Percentiles rank a stretch among this genome's conserved stretches.
These are phyloP conservation scores for Prenolepis imparis DNA, from an alignment of 2,888 invertebrate species.

Conservation along the genomic window DNA sequence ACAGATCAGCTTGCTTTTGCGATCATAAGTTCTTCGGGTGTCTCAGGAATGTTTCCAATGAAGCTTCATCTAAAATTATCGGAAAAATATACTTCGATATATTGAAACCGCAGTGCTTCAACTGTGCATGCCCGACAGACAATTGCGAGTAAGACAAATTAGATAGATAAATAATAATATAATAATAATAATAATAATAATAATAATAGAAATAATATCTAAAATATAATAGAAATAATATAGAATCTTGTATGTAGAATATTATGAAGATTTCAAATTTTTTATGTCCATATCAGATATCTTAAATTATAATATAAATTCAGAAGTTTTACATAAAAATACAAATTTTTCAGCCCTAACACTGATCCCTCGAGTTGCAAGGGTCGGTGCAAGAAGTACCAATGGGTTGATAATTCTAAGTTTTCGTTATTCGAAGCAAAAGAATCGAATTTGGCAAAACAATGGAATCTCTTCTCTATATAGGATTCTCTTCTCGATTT, in stretches of 20 bases:
- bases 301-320: neutral
- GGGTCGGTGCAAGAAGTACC: slow-evolving; percentile 87
- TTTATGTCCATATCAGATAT: neutral
- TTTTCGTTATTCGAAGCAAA: neutral
- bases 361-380: slow-evolving; percentile 88
- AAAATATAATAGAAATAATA: no score
- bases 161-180: slow-evolving; percentile 65
- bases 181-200: neutral
- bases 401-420: slow-evolving; percentile 89
- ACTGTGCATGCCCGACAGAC: slow-evolving; percentile 79
- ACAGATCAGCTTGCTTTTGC: slow-evolving; percentile 91
- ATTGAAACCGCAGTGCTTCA: slow-evolving; percentile 91
- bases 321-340: neutral
- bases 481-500: no score
- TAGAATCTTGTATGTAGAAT: neutral
- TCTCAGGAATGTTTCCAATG: slow-evolving; percentile 88
- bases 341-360: slow-evolving; percentile 13
- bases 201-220: no score
- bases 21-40: slow-evolving; percentile 90
- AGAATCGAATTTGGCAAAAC: neutral
- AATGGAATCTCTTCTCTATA: slow-evolving; percentile 81
- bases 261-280: neutral
- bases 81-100: slow-evolving; percentile 92
- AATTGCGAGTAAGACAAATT: slow-evolving; percentile 66
- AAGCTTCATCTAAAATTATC: slow-evolving; percentile 88